Evolutionary conservation across 2,888 invertebrate species (phyloP).

Genomic region (Adela reaumurella): DNA sequence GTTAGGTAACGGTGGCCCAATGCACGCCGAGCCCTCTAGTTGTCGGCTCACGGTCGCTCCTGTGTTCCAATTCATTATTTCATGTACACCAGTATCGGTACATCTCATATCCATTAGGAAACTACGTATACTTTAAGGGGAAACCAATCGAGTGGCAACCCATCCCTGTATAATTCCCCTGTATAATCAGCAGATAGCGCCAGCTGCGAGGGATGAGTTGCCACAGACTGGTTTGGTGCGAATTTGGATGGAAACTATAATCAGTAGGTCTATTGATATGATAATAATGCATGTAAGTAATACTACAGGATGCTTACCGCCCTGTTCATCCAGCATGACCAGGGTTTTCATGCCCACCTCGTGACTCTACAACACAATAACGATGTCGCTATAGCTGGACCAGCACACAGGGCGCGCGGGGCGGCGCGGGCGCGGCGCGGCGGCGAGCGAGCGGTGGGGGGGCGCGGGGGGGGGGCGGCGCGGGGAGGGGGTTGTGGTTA

Average conservation of each 20-base stretch:
- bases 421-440: neutral
- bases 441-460: neutral
- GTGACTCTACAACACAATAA: conserved; percentile 90
- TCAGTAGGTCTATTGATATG: conserved; percentile 22
- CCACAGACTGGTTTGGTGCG: conserved; percentile 42
- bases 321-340: conserved; percentile 99
- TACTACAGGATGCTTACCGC: conserved; percentile 86
- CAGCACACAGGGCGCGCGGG: conserved; percentile 24
- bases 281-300: conserved; percentile 46
- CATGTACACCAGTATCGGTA: neutral
- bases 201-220: conserved; percentile 41
- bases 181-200: conserved; percentile 33
- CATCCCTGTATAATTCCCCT: too few relatives aligned
- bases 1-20: conserved; percentile 21
- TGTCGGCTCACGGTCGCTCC: conserved; percentile 4
- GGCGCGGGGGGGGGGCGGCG: too few relatives aligned
- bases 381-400: conserved; percentile 58
- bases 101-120: neutral
- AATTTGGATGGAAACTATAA: conserved; percentile 50
- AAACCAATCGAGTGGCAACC: neutral
- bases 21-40: conserved; percentile 18
- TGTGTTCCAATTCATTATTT: neutral
- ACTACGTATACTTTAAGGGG: neutral
- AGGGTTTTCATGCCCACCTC: conserved; percentile 99
- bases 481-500: too few relatives aligned